phyloP scores from a whole-genome alignment of 2,797 vertebrate genomes.

The Halcyon leucocephala region DNA sequence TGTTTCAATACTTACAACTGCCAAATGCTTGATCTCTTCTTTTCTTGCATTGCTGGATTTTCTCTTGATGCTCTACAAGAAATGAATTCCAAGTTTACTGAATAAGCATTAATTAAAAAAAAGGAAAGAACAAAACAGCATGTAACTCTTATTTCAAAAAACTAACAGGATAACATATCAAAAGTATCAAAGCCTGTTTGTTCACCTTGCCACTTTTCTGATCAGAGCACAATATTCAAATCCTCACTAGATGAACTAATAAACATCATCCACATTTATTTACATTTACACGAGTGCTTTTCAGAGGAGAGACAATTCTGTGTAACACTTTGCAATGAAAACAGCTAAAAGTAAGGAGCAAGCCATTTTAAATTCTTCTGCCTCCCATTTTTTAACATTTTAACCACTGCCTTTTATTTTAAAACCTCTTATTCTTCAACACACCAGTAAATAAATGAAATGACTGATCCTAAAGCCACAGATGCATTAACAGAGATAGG shows the following conservation, averaged over 20 bases:
- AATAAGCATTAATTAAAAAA: not conserved
- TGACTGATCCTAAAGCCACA: not conserved
- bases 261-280: not conserved
- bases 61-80: conserved; percentile 91
- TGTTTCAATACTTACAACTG: conserved; percentile 91
- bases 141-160: not conserved
- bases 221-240: not conserved
- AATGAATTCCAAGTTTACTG: conserved; percentile 35
- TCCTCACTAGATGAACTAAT: not conserved
- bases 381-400: not conserved
- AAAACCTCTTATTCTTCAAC: not conserved
- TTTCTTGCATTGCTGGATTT: conserved; percentile 92
- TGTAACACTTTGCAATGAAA: not conserved
- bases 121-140: not conserved
- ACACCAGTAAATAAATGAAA: not conserved
- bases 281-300: not conserved
- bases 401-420: not conserved
- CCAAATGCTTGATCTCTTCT: conserved; percentile 98
- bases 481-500: not conserved
- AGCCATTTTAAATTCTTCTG: not conserved
- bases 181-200: not conserved
- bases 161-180: not conserved
- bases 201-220: not conserved
- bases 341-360: not conserved
- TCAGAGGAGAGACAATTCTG: not conserved